Evolutionary conservation across 2,888 invertebrate genomes (phyloP), one percentile per base, ranked within the genome.

Genomic region (Sarcophaga subvicina): DNA sequence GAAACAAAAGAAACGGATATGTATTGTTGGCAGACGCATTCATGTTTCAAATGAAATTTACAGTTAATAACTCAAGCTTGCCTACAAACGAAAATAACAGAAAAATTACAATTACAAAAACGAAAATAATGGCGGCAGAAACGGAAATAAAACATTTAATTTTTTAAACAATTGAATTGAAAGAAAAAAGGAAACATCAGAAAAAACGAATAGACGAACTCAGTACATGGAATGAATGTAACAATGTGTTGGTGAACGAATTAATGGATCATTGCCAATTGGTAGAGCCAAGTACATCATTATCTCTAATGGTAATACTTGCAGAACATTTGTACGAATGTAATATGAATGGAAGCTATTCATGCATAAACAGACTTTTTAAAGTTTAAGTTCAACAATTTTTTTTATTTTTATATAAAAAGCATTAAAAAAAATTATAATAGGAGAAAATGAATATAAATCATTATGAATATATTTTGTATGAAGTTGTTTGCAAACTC

Each of bases 31-130:
- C 81, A 88, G 37, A 82, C 78, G 79, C 80, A 80, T 83, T 37
- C 81, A 78, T 83, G 79, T 80, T 88, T 86, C 82, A 86, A 88
- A 88, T 86, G 85, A 83, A 88, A 88, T 88, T 88, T 85, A 80
- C 88, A 88, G 88, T 88, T 88, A 88, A 88, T 88, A 85, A 88
- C 83, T 86, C 85, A 82, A 85, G 83, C 70, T 82, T 72, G 79
- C 77, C 79, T 71, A 76, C 81, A 75, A 71, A 37, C 2, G 63
- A 73, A 78, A 77, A 78, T 80, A 80, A 45, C 54, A 71, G 71
- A 75, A 78, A 76, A 54, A 75, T 47, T 83, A 78, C 70, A 78
- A 54, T 76, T 81, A 75, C 84, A 87, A 87, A 84, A 83, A 81
- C 37, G 37, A 37, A 37, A 37, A 37, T 86, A 86, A 86, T 83